Conservation (phyloP, 2,888 invertebrate genomes). For the Megaustenia siamemsis region DNA sequence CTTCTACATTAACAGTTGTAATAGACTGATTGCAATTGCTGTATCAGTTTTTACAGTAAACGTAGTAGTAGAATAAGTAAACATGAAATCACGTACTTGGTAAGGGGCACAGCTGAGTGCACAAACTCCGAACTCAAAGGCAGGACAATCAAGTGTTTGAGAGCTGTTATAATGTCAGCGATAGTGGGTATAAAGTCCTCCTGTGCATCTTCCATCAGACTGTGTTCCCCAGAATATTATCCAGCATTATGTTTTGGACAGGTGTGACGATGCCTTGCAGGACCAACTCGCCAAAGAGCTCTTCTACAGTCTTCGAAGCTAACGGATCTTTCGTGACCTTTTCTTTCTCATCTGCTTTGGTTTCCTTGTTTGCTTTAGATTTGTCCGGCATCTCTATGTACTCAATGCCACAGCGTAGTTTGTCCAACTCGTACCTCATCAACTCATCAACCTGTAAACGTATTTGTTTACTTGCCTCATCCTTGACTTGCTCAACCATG, state of each 20-base stretch:
- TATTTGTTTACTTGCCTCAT: slow-evolving; percentile 38
- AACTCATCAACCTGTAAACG: slow-evolving; percentile 39
- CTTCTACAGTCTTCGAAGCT: slow-evolving; percentile 33
- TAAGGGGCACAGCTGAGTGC: slow-evolving; percentile 21
- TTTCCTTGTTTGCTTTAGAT: background rate
- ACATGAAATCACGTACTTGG: slow-evolving; percentile 14
- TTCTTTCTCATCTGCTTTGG: background rate
- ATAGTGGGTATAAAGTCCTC: slow-evolving; percentile 15
- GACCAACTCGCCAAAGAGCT: slow-evolving; percentile 39
- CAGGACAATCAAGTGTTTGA: slow-evolving; percentile 20
- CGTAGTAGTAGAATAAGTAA: background rate
- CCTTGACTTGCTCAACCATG: slow-evolving; percentile 32
- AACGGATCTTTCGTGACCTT: slow-evolving; percentile 29
- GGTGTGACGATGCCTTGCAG: slow-evolving; percentile 27
- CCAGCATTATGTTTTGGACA: slow-evolving; percentile 16
- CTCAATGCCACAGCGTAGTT: slow-evolving; percentile 31
- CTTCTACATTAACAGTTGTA: too few species aligned
- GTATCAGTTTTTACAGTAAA: background rate
- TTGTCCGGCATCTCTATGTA: background rate
- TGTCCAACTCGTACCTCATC: slow-evolving; percentile 45
- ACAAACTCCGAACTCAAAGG: slow-evolving; percentile 15
- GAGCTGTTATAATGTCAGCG: slow-evolving; percentile 13
- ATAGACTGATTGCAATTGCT: too few species aligned
- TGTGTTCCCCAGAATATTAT: slow-evolving; percentile 22
- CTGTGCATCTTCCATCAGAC: background rate